Base-by-base conservation (phyloP, 2,888 invertebrate species). In the Lypha dubia region DNA sequence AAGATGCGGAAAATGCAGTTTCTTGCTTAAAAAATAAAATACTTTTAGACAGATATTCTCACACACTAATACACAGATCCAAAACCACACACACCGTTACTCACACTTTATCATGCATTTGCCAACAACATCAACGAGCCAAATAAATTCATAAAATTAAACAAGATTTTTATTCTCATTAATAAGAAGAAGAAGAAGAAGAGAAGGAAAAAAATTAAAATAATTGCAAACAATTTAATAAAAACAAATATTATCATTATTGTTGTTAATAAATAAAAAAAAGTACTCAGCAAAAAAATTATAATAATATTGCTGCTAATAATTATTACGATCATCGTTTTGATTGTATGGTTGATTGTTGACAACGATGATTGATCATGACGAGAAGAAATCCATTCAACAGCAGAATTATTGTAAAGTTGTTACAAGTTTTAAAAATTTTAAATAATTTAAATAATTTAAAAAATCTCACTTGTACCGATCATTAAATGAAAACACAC, bases 1-100 rank as follows among this genome's bases (percentile, higher is more conserved):
- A 77, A 62, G 74, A 74, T 70, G 49, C 82, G 77, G 82, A 84
- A 81, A 81, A 74, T 77, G 49, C 51, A 46, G 44, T 62, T n/a
- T n/a, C 71, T 49, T 62, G 51, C n/a, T 56, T 51, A 75, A 49
- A 38, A 32, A 7, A 22, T 32, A 24, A 46, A 44, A 46, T 46
- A 15, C 35, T 32, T 49, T 49, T 11, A 15, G 20, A 58, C 71
- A 58, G 8, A 68, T n/a, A 49, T 22, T 44, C 51, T 35, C 24
- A 56, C 41, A 58, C 58, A 68, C 15, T 8, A 7, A 28, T 5
- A 38, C 76, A 67, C 24, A 56, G 13, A 53, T 15, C 38, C 8
- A 38, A 7, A 62, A 4, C 41, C 24, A 41, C 24, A 24, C 41
- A 44, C 63, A n/a, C 3, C n/a, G 11, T 41, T 5, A 17, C 13